These are phyloP conservation scores for Paragorgia papillata DNA, from an alignment of 92 coral and sea anemone species.

Conservation along the genomic window DNA sequence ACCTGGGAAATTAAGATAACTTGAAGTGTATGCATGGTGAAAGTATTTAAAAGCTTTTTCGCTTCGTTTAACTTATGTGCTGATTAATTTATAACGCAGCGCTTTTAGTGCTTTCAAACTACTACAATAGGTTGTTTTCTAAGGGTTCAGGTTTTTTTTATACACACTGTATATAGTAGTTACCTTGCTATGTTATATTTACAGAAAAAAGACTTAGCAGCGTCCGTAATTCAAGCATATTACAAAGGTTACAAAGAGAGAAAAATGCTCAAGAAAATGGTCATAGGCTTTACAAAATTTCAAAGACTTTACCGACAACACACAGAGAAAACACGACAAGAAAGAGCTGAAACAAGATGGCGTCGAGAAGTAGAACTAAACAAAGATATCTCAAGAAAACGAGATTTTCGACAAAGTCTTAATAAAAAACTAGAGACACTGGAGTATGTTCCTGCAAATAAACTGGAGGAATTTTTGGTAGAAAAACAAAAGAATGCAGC, in stretches of 20 bases:
- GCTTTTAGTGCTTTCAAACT: too few relatives aligned
- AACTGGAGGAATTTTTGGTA: conserved; percentile 74
- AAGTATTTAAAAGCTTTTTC: too few relatives aligned
- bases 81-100: too few relatives aligned
- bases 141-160: too few relatives aligned
- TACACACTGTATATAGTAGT: too few relatives aligned
- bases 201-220: conserved; percentile 81
- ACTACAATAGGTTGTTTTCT: too few relatives aligned
- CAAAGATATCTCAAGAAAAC: conserved; percentile 70
- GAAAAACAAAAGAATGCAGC: conserved; percentile 88
- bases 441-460: conserved; percentile 89
- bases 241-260: conserved; percentile 82
- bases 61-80: too few relatives aligned
- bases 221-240: conserved; percentile 83
- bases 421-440: conserved; percentile 82
- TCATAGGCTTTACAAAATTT: conserved; percentile 69
- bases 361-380: conserved; percentile 57
- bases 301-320: conserved; percentile 77
- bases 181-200: conserved; percentile 4
- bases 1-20: too few relatives aligned
- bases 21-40: too few relatives aligned
- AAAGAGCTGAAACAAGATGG: conserved; percentile 59
- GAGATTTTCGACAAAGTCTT: conserved; percentile 80
- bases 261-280: conserved; percentile 59
- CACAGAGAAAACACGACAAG: conserved; percentile 58